Conservation (phyloP, 2,888 invertebrate genomes). For the Onthophagus sagittarius region DNA sequence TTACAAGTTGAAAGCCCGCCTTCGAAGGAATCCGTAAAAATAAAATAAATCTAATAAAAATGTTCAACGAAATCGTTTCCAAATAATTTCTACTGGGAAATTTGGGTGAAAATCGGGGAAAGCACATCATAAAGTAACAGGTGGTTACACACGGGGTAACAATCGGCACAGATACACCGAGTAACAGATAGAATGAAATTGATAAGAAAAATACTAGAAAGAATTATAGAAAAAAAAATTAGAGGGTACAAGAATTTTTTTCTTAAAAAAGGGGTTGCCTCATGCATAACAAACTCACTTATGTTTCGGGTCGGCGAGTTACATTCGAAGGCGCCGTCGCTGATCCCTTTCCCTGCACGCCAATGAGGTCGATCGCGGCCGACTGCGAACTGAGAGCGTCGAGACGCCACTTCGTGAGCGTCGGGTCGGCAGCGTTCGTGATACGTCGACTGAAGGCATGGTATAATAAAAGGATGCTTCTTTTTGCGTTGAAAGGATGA, state of each 20-base stretch:
- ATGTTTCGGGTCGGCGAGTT: background rate
- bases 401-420: background rate
- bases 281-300: background rate
- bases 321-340: background rate
- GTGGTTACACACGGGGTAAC: background rate
- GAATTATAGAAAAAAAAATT: background rate
- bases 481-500: background rate
- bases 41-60: too few relatives aligned
- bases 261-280: background rate
- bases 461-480: background rate
- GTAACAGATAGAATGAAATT: background rate
- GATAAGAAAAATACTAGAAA: background rate
- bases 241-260: background rate
- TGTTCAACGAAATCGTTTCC: too few relatives aligned
- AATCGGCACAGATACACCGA: background rate
- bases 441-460: background rate
- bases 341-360: background rate
- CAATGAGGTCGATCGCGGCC: background rate
- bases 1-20: background rate
- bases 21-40: background rate
- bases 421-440: background rate
- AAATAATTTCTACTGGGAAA: too few relatives aligned
- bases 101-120: too few relatives aligned
- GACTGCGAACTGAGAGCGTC: background rate
- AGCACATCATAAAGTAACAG: background rate